A percentile compares a stretch with the other conserved stretches of the same genome.
Evolutionary conservation across 2,888 invertebrate genomes (phyloP).

Genomic region (Bugulina stolonifera): DNA sequence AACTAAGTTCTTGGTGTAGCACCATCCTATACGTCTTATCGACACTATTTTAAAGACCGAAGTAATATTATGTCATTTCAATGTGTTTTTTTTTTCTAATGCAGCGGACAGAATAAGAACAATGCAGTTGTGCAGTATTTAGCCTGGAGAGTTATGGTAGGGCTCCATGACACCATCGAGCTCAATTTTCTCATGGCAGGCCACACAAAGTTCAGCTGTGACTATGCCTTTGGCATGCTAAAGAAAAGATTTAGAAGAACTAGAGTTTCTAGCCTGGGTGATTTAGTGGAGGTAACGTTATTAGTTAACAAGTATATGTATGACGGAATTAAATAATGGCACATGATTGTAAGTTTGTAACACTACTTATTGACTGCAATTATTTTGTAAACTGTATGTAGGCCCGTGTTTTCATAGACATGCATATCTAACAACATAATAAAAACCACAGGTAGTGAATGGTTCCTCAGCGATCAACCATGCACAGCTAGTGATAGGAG

Average conservation of each 20-base stretch:
- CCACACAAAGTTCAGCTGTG: background rate
- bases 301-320: background rate
- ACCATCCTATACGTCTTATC: no score
- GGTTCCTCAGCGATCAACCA: no score
- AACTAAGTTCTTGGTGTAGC: no score
- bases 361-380: no score
- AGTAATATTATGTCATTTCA: no score
- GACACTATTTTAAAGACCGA: no score
- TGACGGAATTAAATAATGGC: background rate
- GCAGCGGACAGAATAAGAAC: constrained; percentile 33
- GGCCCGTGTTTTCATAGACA: no score
- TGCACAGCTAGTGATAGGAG: background rate
- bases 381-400: no score
- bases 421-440: no score
- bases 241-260: background rate
- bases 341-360: background rate
- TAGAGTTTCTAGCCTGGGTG: background rate
- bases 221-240: background rate
- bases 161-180: background rate
- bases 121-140: constrained; percentile 30
- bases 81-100: background rate
- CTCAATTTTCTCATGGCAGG: background rate
- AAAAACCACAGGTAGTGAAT: no score
- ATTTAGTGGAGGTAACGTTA: background rate
- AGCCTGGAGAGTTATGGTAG: constrained; percentile 30